Base-by-base conservation (phyloP, 92 coral and sea anemone species). In the Blastomussa wellsi region DNA sequence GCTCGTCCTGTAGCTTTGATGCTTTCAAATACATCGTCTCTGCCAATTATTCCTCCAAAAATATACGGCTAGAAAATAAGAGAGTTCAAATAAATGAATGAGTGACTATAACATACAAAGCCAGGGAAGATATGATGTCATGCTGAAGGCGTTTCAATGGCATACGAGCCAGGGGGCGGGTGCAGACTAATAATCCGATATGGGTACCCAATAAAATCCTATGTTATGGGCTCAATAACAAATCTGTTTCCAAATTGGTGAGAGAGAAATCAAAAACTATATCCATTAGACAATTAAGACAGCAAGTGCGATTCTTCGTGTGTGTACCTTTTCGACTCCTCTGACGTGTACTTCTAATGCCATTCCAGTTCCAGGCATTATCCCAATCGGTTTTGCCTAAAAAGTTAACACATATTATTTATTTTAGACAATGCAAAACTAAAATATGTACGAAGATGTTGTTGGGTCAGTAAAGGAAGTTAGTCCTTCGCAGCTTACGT, bases 301-400 rank as follows among this genome's bases (percentile, higher is more conserved):
- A n/a, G n/a, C n/a, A 22, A 49, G 20, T 49, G 8, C 19, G 3
- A 26, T 5, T 42, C n/a, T 4, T 26, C 14, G 19, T 28, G 22
- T 7, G 33, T 7, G 55, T 86, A 96, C 98, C 98, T 96, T 95
- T 59, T 89, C 90, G 6, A 72, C 71, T 52, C 93, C 92, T 57
- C 74, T 84, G 47, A 92, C 89, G 28, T 78, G 80, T 20, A 96
- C 87, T 85, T 96, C 98, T 57, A 96, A 72, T 15, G 98, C 89
- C 98, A 96, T 96, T 51, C 98, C 98, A 9, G 95, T 92, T 44
- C 98, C 98, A 2, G 98, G 98, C 72, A 96, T 84, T 14, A 94
- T 77, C 20, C 79, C 83, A 26, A 96, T 85, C 16, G 98, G 98
- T 74, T 96, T 96, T 74, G 88, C 95, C 98, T 96, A 82, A 36